These are phyloP conservation scores for Eustalomyia histrio DNA, from an alignment of 2,888 invertebrate genomes.

Conservation along the genomic window DNA sequence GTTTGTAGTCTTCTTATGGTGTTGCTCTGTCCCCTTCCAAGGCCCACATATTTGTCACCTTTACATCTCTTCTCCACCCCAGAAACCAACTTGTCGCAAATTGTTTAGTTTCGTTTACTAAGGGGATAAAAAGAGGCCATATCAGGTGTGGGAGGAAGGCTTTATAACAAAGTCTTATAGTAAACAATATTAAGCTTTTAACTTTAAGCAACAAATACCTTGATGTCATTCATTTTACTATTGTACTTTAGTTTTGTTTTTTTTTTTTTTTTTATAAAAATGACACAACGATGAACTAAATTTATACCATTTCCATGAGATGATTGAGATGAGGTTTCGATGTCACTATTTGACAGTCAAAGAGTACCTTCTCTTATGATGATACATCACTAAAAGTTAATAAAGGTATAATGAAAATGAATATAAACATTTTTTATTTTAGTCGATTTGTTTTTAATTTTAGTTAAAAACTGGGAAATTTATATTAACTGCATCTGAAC, in stretches of 20 bases:
- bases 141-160: neutral
- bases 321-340: too few relatives aligned
- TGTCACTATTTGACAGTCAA: too few relatives aligned
- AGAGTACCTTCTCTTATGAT: too few relatives aligned
- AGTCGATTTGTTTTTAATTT: too few relatives aligned
- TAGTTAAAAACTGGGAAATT: too few relatives aligned
- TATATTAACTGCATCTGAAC: too few relatives aligned
- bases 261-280: neutral
- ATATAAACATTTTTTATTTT: too few relatives aligned
- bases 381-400: too few relatives aligned
- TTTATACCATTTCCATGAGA: neutral
- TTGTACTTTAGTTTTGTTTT: neutral
- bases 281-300: neutral
- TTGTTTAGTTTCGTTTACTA: neutral
- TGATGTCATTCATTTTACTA: constrained; percentile 3
- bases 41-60: neutral
- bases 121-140: neutral
- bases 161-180: neutral
- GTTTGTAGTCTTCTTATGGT: neutral
- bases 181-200: neutral
- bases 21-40: neutral
- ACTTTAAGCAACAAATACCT: neutral
- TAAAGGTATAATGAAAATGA: too few relatives aligned
- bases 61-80: neutral
- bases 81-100: neutral